A percentile compares a stretch with the other conserved stretches of the same genome.
These are phyloP conservation scores for Thyatira batis DNA, from an alignment of 2,888 invertebrate genomes.

Conservation along the genomic window DNA sequence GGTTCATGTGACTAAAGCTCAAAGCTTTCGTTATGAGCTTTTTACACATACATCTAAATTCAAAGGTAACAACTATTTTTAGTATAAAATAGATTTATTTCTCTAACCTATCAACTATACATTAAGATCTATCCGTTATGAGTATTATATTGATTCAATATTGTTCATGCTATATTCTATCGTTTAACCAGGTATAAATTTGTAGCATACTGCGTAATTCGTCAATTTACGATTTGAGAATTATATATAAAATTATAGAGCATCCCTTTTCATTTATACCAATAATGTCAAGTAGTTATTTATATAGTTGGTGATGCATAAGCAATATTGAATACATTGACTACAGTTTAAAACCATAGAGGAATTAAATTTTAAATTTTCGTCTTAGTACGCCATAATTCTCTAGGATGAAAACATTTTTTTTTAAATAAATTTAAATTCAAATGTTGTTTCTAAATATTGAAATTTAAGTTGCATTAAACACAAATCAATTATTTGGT, in stretches of 20 bases:
- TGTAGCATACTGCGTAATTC: background rate
- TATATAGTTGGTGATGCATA: slow-evolving; percentile 3
- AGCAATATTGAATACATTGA: slow-evolving; percentile 16
- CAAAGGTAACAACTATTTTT: slow-evolving; percentile 44
- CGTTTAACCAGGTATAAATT: slow-evolving; percentile 4
- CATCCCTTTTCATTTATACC: background rate
- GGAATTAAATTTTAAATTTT: background rate
- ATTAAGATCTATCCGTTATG: slow-evolving; percentile 42
- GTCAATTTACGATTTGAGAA: background rate
- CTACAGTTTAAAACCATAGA: background rate
- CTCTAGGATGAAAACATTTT: background rate
- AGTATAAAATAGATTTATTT: slow-evolving; percentile 80
- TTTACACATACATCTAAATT: slow-evolving; percentile 32
- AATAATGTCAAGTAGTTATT: background rate
- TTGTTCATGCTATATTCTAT: slow-evolving; percentile 17
- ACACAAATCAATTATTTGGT: background rate
- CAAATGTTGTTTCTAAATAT: too few relatives aligned
- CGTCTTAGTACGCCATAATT: background rate
- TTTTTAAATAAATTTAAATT: too few relatives aligned
- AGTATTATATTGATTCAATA: slow-evolving; percentile 52
- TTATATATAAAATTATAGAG: background rate
- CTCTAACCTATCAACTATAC: slow-evolving; percentile 67
- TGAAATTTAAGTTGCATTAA: background rate
- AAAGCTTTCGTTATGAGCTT: slow-evolving; percentile 53
- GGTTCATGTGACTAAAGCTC: slow-evolving; percentile 48